Conservation (phyloP, 1,140 invertebrate species). For the Papilio helenus region DNA sequence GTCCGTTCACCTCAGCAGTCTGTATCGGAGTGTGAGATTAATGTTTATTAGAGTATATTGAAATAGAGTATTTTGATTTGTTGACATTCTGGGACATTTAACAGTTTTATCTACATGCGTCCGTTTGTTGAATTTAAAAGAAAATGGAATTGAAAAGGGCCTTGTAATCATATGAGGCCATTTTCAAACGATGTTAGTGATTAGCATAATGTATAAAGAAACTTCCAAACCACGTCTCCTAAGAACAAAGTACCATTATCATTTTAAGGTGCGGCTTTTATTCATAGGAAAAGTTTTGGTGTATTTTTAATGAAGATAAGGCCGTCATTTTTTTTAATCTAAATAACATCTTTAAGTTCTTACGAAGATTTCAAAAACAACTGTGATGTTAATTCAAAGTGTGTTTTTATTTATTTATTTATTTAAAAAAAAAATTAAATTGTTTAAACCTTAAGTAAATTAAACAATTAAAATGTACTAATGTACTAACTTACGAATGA, state of each 20-base stretch:
- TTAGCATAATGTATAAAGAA: slow-evolving; percentile 13
- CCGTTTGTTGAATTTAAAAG: neutral
- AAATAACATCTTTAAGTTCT: neutral
- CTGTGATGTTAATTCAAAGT: neutral
- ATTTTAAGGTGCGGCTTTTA: neutral
- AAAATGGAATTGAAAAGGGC: neutral
- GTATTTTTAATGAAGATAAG: slow-evolving; percentile 21
- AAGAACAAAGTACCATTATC: slow-evolving; percentile 7
- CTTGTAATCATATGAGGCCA: neutral
- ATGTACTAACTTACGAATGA: no score
- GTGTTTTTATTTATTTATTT: neutral
- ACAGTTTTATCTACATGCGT: neutral
- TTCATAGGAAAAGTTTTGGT: slow-evolving; percentile 22
- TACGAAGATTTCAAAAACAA: neutral
- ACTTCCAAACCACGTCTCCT: neutral
- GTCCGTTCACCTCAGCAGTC: no score
- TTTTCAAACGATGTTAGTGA: neutral
- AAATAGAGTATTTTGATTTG: no score
- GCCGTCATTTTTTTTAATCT: neutral
- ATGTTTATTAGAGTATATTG: no score
- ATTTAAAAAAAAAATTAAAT: no score
- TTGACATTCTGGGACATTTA: neutral
- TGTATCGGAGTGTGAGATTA: no score
- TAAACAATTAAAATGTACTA: no score
- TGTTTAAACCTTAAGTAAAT: neutral